Base-by-base conservation (phyloP, 2,797 vertebrate genomes). In the Pipistrellus nathusii region DNA sequence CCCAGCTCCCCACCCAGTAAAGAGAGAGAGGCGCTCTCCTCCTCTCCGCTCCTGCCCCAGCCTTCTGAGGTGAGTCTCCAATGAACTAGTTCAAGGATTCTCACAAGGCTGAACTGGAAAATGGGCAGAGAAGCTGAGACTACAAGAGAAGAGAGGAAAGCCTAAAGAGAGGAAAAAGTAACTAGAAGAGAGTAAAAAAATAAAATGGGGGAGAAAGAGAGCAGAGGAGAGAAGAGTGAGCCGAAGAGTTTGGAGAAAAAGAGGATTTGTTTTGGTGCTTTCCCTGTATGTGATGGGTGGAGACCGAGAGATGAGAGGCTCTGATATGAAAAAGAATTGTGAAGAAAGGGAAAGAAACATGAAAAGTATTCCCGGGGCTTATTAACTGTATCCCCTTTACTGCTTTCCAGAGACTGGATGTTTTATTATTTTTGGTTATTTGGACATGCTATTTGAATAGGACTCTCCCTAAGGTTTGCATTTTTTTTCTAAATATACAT, bases 391-490 rank as follows among this genome's bases (percentile, higher is more conserved):
- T 66, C 32, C 35, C 71, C 6, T 94, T 73, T 84, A 71, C 59
- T 68, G 53, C 85, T 84, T 94, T 75, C n/a, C 41, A 68, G 62
- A 71, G 32, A 46, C 18, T 8, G n/a, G 5, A 48, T 66, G 32
- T 82, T 88, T 91, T 64, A 76, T 86, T 71, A 27, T 53, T 62
- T 90, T 14, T 2, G 55, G 14, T 44, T 93, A 88, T 77, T 76
- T 91, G 84, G 41, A 90, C 23, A 73, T 8, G 44, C 53, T 90
- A 64, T 66, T 90, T 93, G 85, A 93, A 69, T 88, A 73, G 62
- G 21, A 64, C 3, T 92, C 21, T 72, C 48, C 46, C 44, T 66
- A 84, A 77, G 23, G 23, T 77, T 75, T 87, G 25, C 77, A 78
- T 44, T 82, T 80, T 80, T 76, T 76, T 84, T 86, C 57, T 55